Evolutionary conservation across 2,113 vertebrate genomes (phyloP).

Genomic region (Vombatus ursinus): DNA sequence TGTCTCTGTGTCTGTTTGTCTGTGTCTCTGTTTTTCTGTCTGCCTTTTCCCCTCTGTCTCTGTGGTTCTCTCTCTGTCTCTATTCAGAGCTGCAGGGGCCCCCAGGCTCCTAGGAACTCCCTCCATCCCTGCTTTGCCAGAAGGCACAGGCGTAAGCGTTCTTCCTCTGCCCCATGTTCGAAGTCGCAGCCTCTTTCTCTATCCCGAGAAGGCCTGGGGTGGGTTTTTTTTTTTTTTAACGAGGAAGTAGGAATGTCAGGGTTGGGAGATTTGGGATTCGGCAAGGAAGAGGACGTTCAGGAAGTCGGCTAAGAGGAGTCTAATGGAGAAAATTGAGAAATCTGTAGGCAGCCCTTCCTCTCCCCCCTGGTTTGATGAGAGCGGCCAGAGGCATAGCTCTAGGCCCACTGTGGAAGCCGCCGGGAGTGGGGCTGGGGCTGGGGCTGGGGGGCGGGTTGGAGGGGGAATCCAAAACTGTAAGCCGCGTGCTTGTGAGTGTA

Average conservation of each 20-base stretch:
- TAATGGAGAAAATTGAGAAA: neutral
- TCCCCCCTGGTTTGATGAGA: neutral
- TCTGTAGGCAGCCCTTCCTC: neutral
- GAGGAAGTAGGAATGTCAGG: neutral
- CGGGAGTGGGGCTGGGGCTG: neutral
- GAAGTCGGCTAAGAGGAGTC: neutral
- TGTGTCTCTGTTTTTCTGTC: neutral
- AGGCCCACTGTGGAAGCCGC: neutral
- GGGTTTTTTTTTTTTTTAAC: neutral
- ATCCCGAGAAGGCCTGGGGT: neutral
- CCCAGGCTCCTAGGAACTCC: neutral
- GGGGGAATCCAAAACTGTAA: neutral
- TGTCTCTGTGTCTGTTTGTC: neutral
- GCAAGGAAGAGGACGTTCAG: neutral
- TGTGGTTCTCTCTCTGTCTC: neutral
- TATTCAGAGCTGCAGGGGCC: neutral
- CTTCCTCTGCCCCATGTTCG: neutral
- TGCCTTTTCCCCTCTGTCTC: neutral
- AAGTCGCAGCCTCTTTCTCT: neutral
- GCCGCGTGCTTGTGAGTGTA: neutral
- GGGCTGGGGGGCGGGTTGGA: neutral
- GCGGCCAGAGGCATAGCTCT: neutral
- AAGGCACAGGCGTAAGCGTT: neutral
- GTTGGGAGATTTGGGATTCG: neutral
- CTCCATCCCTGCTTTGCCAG: neutral